Conservation (phyloP, 2,113 vertebrate genomes). For the Haemorhous mexicanus region DNA sequence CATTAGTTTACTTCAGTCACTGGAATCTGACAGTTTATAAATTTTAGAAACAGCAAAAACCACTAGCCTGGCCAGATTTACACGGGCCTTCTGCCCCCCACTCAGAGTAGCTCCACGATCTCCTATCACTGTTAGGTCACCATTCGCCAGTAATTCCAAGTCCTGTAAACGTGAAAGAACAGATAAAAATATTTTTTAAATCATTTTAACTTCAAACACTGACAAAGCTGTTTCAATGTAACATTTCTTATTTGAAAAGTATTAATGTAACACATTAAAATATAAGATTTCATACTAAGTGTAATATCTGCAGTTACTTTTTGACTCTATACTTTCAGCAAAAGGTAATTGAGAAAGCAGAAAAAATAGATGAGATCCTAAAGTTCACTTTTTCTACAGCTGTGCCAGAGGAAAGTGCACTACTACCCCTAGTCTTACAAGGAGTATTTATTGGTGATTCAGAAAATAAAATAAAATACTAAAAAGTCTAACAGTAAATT, state of each 20-base stretch:
- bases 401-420: background rate
- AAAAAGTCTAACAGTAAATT: background rate
- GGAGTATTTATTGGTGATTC: background rate
- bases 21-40: background rate
- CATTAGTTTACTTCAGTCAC: background rate
- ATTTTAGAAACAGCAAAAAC: background rate
- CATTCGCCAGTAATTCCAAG: conserved; percentile 83
- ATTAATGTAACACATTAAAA: background rate
- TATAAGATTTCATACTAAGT: background rate
- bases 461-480: background rate
- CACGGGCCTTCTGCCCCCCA: conserved; percentile 92
- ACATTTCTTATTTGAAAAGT: background rate
- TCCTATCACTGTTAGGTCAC: conserved; percentile 88
- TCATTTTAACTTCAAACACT: background rate
- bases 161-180: conserved; percentile 73
- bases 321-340: background rate
- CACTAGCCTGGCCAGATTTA: conserved; percentile 88
- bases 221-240: background rate
- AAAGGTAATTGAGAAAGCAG: background rate
- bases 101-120: conserved; percentile 92
- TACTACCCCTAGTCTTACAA: background rate
- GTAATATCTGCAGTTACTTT: background rate
- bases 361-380: background rate
- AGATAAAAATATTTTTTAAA: background rate
- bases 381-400: background rate